Base-by-base conservation (phyloP, 2,113 vertebrate genomes). In the Sula dactylatra region DNA sequence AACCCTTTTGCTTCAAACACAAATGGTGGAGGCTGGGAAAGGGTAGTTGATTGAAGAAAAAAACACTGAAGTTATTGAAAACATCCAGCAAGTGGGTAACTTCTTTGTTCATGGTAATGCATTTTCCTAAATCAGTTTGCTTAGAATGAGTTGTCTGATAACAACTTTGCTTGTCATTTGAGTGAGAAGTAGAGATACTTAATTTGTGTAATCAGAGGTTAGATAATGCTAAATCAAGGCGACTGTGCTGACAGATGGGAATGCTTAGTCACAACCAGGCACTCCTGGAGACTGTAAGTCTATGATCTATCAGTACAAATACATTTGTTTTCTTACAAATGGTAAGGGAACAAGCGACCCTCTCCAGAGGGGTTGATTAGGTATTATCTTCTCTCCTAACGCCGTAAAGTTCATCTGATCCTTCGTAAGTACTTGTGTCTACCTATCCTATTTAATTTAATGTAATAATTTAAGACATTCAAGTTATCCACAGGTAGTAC, bases 191-290 rank as follows among this genome's bases (percentile, higher is more conserved):
- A 42, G 32, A 64, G 64, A 50, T 92, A 54, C 95, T 96, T 95
- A 94, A 87, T 88, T 94, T 83, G 74, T 96, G 67, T 88, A 85
- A 93, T 90, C 65, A 81, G 64, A 84, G 86, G 91, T 92, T 95
- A 95, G 96, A 89, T 96, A 85, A 83, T 62, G 74, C 56, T 83
- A 86, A 91, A 79, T 95, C 80, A 90, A 84, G 80, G 93, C 7
- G 9, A 72, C 74, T 92, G 55, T 87, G 64, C 78, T 82, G 70
- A 83, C 86, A 94, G 77, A 83, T 90, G 72, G 88, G 86, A 96
- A 84, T 89, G 71, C 49, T 95, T 93, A 80, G 88, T 96, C 87
- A 92, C 61, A 52, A 54, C 49, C 86, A 72, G 50, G 61, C 27
- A 1, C 54, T 93, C 64, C 44, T 86, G 82, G 82, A 94, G 79